These are phyloP conservation scores for Babylonia areolata DNA, from an alignment of 1,140 invertebrate genomes.

Conservation along the genomic window DNA sequence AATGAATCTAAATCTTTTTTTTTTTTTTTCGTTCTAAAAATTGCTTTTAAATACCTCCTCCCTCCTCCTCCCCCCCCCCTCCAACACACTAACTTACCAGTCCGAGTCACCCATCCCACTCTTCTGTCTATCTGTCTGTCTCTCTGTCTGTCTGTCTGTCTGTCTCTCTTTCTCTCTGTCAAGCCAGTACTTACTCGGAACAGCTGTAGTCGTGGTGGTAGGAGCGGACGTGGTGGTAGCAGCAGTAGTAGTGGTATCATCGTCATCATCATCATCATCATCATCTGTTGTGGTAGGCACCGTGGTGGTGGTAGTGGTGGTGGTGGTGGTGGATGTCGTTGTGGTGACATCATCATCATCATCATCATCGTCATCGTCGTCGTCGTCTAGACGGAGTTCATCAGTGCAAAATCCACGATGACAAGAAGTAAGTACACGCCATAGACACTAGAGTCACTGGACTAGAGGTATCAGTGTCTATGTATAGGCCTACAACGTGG, in stretches of 20 bases:
- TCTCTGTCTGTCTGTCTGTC: neutral
- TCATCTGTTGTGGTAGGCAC: neutral
- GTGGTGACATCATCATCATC: neutral
- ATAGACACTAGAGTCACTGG: no score
- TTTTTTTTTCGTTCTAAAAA: no score
- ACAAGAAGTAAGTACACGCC: neutral
- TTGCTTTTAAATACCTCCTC: no score
- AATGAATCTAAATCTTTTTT: neutral
- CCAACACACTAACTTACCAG: no score
- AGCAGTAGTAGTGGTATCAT: neutral
- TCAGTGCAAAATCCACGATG: neutral
- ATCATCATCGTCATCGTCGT: neutral
- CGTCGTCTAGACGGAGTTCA: neutral
- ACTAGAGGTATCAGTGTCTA: neutral
- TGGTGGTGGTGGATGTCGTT: no score
- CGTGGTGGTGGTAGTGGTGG: no score
- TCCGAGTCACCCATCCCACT: neutral
- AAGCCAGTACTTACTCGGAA: neutral
- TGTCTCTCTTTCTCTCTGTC: neutral
- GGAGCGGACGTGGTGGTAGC: neutral
- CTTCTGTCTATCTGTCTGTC: slow-evolving; percentile 12
- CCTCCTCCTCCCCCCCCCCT: no score
- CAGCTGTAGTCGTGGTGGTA: neutral
- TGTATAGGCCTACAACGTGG: no score
- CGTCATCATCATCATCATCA: neutral